These are phyloP conservation scores for Trichonephila clavata DNA, from an alignment of 1,140 invertebrate species.

Conservation along the genomic window DNA sequence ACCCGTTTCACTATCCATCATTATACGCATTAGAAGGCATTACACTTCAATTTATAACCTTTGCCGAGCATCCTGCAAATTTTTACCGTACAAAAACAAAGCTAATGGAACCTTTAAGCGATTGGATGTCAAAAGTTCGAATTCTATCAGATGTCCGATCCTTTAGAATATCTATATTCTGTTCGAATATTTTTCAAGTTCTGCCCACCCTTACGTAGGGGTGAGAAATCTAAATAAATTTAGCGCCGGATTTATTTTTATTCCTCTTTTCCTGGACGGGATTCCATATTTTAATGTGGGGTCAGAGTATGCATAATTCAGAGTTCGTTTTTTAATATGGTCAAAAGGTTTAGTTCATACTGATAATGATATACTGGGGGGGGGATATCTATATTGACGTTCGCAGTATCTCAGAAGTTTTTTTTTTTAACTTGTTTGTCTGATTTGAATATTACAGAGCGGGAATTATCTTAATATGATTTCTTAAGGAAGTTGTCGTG, in stretches of 20 bases:
- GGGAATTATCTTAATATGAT: not conserved
- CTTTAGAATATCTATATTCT: constrained; percentile 1
- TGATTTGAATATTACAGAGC: not conserved
- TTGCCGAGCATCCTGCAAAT: not conserved
- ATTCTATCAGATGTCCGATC: not conserved
- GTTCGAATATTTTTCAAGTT: not conserved
- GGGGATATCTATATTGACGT: too few relatives aligned
- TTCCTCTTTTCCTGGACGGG: not conserved
- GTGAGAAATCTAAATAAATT: constrained; percentile 31
- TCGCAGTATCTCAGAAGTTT: too few relatives aligned
- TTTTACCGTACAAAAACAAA: constrained; percentile 3
- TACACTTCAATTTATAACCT: constrained; percentile 32
- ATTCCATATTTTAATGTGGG: not conserved
- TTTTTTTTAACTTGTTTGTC: not conserved
- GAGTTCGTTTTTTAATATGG: not conserved
- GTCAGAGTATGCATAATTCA: constrained; percentile 22
- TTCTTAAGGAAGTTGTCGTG: not conserved
- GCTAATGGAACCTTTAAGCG: not conserved
- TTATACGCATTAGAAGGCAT: not conserved
- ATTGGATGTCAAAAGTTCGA: constrained; percentile 11
- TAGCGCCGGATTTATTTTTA: not conserved
- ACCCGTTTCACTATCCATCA: not conserved
- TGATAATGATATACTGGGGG: not conserved
- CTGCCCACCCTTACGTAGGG: not conserved
- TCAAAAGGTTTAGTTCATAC: not conserved